Base-by-base conservation (phyloP, 2,888 invertebrate species). In the Sisyra nigra region DNA sequence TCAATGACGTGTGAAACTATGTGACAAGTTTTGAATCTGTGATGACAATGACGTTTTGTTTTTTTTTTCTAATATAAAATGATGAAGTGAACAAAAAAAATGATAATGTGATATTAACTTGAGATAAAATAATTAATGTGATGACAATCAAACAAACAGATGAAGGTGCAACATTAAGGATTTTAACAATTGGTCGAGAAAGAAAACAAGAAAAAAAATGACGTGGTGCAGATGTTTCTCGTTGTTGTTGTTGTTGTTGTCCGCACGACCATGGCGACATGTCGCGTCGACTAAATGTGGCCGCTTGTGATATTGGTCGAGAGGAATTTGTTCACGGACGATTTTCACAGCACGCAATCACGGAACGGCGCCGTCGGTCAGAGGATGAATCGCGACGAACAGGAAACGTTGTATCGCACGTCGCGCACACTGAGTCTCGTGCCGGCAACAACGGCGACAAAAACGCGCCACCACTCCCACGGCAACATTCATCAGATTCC, bases 311-410 rank as follows among this genome's bases (percentile, higher is more conserved):
- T 65, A 61, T 51, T 55, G 49, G 24, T n/a, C n/a, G n/a, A 24
- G 7, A 24, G 5, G 24, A 24, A 5, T 24, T 24, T 24, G n/a
- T n/a, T n/a, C n/a, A n/a, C n/a, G n/a, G n/a, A n/a, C n/a, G n/a
- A n/a, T n/a, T n/a, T n/a, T n/a, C n/a, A n/a, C n/a, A n/a, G n/a
- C n/a, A n/a, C n/a, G n/a, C n/a, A n/a, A n/a, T n/a, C n/a, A n/a
- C n/a, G n/a, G n/a, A n/a, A n/a, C n/a, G 24, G 24, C 5, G 3
- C 5, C 14, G 33, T 3, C 4, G n/a, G 5, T 4, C 4, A 56
- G 54, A 65, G 63, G 54, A 74, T 74, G 74, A 74, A 74, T 63
- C 68, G 74, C 47, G 72, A 70, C 48, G 74, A 74, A 56, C 74
- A 75, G 60, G 74, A 74, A 55, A 69, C 65, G 52, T 60, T 75